These are phyloP conservation scores for Coccyzus lansbergi DNA, from an alignment of 2,797 vertebrate genomes.

Conservation along the genomic window DNA sequence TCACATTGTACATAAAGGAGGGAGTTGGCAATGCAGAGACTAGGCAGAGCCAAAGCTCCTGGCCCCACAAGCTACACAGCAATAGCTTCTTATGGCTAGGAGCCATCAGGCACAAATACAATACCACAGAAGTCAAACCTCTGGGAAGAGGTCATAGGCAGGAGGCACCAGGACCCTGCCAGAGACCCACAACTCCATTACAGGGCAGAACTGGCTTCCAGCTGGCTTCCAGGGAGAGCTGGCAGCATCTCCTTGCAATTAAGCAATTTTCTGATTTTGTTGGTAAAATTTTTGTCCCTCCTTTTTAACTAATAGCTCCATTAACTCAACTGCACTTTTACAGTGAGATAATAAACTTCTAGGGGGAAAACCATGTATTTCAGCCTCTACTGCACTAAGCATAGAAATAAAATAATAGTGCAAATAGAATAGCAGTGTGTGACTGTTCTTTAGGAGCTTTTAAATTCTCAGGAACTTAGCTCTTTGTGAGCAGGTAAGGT, in stretches of 20 bases:
- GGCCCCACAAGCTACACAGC: background rate
- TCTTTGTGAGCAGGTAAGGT: constrained; percentile 15
- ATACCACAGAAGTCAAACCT: background rate
- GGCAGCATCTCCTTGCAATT: background rate
- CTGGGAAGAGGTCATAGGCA: background rate
- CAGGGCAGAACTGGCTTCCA: constrained; percentile 14
- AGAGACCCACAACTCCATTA: background rate
- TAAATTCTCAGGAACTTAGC: constrained; percentile 40
- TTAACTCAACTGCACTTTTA: constrained; percentile 27
- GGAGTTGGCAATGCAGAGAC: background rate
- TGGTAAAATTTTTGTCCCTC: constrained; percentile 24
- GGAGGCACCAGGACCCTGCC: background rate
- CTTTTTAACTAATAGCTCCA: background rate
- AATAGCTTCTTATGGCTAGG: constrained; percentile 5
- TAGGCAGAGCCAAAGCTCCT: background rate
- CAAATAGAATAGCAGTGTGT: background rate
- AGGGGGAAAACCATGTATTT: constrained; percentile 21
- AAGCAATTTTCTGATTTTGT: constrained; percentile 17
- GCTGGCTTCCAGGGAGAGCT: constrained; percentile 35
- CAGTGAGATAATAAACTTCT: constrained; percentile 37
- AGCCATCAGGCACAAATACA: constrained; percentile 21
- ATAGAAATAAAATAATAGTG: constrained; percentile 5
- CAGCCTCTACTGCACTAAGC: background rate
- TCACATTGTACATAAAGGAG: background rate
- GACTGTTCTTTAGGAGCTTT: background rate